Conservation (phyloP, 2,797 vertebrate genomes). For the Thunnus albacares region DNA sequence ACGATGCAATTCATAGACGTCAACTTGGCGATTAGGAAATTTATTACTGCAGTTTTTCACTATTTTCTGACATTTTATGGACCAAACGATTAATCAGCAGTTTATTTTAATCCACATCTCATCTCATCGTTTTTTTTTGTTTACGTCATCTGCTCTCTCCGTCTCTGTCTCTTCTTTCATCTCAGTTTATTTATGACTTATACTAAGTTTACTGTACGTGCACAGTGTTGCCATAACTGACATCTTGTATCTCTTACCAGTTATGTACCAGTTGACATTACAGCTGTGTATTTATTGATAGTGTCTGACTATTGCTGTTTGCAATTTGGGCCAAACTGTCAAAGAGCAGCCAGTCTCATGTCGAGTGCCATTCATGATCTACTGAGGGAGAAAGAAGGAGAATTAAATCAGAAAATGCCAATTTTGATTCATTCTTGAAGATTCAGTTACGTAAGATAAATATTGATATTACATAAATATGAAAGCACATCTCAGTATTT, state of each 20-base stretch:
- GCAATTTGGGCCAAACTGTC: constrained; percentile 35
- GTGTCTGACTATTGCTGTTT: constrained; percentile 45
- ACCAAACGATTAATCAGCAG: background rate
- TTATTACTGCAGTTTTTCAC: background rate
- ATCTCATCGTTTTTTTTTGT: constrained; percentile 18
- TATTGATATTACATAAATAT: background rate
- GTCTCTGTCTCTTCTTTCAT: background rate
- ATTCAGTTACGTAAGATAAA: background rate
- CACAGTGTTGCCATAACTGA: constrained; percentile 24
- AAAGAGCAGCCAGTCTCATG: constrained; percentile 17
- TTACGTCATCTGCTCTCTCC: background rate
- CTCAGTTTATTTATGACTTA: background rate
- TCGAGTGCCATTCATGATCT: constrained; percentile 14
- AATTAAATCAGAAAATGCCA: background rate
- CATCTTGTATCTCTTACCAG: constrained; percentile 27
- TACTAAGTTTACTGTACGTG: constrained; percentile 1
- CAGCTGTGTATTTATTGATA: constrained; percentile 46
- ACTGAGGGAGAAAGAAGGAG: background rate
- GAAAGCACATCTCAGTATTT: background rate
- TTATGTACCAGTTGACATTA: constrained; percentile 33
- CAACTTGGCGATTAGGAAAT: background rate
- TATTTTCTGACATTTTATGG: background rate
- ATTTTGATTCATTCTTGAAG: background rate
- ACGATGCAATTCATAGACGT: background rate
- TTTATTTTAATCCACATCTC: constrained; percentile 1